A percentile compares a stretch with the other conserved stretches of the same genome.
Evolutionary conservation across 2,113 vertebrate species (phyloP).

Genomic region (Serinus canaria): DNA sequence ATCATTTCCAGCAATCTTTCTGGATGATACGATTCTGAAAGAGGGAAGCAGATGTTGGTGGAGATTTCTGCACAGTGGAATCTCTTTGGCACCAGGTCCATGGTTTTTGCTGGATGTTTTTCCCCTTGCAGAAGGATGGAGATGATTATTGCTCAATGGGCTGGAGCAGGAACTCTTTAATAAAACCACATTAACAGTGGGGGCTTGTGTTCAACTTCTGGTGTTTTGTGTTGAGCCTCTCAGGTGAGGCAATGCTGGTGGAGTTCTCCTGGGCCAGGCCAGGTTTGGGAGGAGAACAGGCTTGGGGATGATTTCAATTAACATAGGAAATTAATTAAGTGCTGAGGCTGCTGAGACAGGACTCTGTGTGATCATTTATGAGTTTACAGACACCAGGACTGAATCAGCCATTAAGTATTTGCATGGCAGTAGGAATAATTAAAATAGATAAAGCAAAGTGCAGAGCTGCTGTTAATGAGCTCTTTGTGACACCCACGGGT

Average conservation of each 20-base stretch:
- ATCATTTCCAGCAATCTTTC: conserved; percentile 25
- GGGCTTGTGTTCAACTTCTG: not conserved
- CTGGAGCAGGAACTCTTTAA: not conserved
- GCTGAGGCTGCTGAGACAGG: not conserved
- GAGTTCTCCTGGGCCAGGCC: not conserved
- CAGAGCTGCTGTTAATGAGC: not conserved
- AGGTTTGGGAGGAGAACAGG: not conserved
- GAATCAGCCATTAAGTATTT: not conserved
- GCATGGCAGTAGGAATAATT: not conserved
- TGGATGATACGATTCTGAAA: not conserved
- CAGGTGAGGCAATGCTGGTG: not conserved
- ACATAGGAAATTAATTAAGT: not conserved
- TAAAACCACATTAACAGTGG: not conserved
- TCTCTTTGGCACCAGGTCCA: not conserved
- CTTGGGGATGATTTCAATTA: not conserved
- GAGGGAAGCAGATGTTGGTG: not conserved
- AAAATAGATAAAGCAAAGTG: not conserved
- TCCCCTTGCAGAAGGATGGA: not conserved
- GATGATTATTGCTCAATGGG: not conserved
- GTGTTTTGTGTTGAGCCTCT: not conserved
- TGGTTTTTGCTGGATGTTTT: not conserved
- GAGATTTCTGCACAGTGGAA: not conserved
- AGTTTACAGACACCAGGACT: not conserved
- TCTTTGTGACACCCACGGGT: not conserved
- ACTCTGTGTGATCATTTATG: not conserved